Evolutionary conservation across 2,113 vertebrate genomes (phyloP).

Genomic region (Struthio camelus): DNA sequence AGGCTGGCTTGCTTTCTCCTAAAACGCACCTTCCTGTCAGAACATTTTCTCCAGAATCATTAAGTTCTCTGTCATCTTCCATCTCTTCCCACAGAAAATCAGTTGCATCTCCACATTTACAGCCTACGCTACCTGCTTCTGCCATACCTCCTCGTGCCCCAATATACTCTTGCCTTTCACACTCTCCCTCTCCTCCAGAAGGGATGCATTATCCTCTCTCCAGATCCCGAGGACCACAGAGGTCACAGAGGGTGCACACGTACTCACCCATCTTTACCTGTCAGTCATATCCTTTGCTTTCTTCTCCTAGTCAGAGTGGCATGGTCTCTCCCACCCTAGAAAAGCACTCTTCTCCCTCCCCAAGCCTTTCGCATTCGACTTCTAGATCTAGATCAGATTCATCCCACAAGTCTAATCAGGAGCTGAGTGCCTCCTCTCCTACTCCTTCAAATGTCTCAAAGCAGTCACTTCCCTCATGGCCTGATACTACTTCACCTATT

Average conservation of each 20-base stretch:
- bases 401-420: background rate
- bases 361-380: slow-evolving; percentile 22
- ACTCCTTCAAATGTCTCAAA: background rate
- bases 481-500: background rate
- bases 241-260: slow-evolving; percentile 31
- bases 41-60: slow-evolving; percentile 1
- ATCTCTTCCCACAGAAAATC: background rate
- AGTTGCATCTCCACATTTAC: background rate
- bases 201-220: background rate
- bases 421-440: background rate
- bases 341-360: slow-evolving; percentile 32
- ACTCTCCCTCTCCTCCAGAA: slow-evolving; percentile 10
- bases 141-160: slow-evolving; percentile 14
- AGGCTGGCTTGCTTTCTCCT: background rate
- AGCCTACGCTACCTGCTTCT: background rate
- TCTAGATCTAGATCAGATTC: slow-evolving; percentile 8
- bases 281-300: slow-evolving; percentile 47
- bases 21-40: background rate
- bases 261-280: slow-evolving; percentile 60
- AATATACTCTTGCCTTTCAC: slow-evolving; percentile 15
- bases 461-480: background rate
- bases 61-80: background rate
- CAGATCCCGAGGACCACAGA: background rate
- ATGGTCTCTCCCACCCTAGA: background rate
- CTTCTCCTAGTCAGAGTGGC: background rate